Percentiles rank a stretch among this genome's conserved stretches.
phyloP scores from a whole-genome alignment of 1,140 invertebrate genomes.

The Propsilocerus akamusi region DNA sequence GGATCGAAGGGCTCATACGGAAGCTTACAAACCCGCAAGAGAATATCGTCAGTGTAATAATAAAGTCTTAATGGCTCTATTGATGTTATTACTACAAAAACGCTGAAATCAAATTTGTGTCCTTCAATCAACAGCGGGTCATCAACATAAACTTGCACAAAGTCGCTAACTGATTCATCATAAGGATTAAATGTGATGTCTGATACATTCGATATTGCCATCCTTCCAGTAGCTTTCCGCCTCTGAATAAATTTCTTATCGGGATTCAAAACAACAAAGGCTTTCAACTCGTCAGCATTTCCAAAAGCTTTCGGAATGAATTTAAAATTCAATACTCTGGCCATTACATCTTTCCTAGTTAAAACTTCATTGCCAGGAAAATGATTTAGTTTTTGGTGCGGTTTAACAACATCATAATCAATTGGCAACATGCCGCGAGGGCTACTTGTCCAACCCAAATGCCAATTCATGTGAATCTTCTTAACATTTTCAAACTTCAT shows the following conservation, averaged over 20 bases:
- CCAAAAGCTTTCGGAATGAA: neutral
- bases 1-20: neutral
- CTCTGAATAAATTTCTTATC: neutral
- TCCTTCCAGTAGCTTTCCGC: neutral
- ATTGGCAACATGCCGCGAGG: no score
- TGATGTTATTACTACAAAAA: neutral
- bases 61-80: neutral
- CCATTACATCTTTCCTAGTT: neutral
- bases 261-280: neutral
- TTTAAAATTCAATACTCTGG: neutral
- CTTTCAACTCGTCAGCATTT: neutral
- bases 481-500: no score
- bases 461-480: no score
- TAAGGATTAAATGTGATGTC: neutral
- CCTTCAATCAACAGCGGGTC: neutral
- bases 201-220: neutral
- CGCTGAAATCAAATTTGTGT: neutral
- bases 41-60: neutral
- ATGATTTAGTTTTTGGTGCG: neutral
- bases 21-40: neutral
- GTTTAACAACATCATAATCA: neutral
- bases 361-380: neutral
- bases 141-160: neutral
- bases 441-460: no score
- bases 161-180: neutral